Conservation (phyloP, 2,113 vertebrate species). For the Podarcis raffonei region DNA sequence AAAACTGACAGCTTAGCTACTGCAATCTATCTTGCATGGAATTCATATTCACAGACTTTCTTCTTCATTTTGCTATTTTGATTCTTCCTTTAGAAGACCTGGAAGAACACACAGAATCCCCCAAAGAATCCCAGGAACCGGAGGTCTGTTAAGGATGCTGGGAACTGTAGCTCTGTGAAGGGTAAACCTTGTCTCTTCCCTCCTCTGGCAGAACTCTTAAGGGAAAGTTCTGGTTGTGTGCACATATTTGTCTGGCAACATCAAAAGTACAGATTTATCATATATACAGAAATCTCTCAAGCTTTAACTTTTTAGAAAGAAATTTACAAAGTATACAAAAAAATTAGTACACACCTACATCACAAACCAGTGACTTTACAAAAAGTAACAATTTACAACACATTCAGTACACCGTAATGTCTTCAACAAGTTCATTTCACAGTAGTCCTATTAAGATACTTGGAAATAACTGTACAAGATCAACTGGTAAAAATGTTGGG, state of each 20-base stretch:
- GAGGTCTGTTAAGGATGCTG: no score
- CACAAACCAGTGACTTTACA: not conserved
- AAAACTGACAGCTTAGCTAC: not conserved
- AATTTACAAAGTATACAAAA: not conserved
- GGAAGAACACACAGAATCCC: no score
- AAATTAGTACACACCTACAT: not conserved
- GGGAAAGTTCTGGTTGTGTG: not conserved
- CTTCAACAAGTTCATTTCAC: conserved; percentile 1
- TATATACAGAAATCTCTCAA: not conserved
- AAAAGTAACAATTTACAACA: not conserved
- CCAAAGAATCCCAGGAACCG: no score
- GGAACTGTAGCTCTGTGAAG: no score
- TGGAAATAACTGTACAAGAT: fast-evolving
- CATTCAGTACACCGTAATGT: not conserved
- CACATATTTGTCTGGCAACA: not conserved
- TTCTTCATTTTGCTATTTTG: not conserved
- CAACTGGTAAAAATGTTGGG: not conserved
- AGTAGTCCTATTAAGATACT: not conserved
- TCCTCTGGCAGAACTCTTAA: not conserved
- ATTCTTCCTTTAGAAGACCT: not conserved
- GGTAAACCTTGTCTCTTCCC: not conserved
- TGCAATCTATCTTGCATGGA: not conserved
- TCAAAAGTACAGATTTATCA: not conserved
- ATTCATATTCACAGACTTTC: not conserved
- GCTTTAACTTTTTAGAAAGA: not conserved